A percentile compares a stretch with the other conserved stretches of the same genome.
Evolutionary conservation across 2,888 invertebrate genomes (phyloP).

Genomic region (Zelleria hepariella): DNA sequence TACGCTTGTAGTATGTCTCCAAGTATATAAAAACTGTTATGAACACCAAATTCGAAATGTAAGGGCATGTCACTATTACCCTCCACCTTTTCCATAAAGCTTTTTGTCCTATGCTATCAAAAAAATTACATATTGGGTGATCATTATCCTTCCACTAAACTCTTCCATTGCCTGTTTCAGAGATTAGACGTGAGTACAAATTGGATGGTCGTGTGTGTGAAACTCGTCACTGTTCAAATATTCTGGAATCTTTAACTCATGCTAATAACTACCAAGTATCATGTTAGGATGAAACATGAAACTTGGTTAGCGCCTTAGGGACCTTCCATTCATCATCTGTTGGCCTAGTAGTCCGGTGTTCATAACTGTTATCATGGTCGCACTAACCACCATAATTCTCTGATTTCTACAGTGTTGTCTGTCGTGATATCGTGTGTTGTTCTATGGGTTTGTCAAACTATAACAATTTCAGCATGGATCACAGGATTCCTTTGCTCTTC

Average conservation of each 20-base stretch:
- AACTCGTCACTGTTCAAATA: slow-evolving; percentile 32
- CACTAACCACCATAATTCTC: neutral
- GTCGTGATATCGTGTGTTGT: neutral
- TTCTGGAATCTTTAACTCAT: neutral
- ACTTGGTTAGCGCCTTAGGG: too few relatives aligned
- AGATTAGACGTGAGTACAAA: slow-evolving; percentile 70
- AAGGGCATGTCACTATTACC: neutral
- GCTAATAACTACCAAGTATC: neutral
- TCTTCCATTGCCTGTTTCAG: slow-evolving; percentile 64
- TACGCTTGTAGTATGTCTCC: too few relatives aligned
- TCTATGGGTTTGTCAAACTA: neutral
- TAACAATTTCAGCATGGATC: neutral
- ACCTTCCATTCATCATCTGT: neutral
- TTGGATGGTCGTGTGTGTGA: slow-evolving; percentile 50
- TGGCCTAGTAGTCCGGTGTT: slow-evolving; percentile 39
- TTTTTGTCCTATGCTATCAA: neutral
- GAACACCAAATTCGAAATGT: slow-evolving; percentile 8
- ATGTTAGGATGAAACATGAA: neutral
- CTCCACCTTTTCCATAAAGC: neutral
- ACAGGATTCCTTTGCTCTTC: neutral
- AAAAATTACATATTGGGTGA: neutral
- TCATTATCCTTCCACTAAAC: slow-evolving; percentile 32
- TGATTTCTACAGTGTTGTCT: neutral
- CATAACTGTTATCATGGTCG: slow-evolving; percentile 49
- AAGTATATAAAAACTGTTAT: slow-evolving; percentile 7